Percentiles rank a stretch among this genome's conserved stretches.
These are phyloP conservation scores for Holothuria scabra DNA, from an alignment of 53 echinoderm and acorn worm genomes.

Conservation along the genomic window DNA sequence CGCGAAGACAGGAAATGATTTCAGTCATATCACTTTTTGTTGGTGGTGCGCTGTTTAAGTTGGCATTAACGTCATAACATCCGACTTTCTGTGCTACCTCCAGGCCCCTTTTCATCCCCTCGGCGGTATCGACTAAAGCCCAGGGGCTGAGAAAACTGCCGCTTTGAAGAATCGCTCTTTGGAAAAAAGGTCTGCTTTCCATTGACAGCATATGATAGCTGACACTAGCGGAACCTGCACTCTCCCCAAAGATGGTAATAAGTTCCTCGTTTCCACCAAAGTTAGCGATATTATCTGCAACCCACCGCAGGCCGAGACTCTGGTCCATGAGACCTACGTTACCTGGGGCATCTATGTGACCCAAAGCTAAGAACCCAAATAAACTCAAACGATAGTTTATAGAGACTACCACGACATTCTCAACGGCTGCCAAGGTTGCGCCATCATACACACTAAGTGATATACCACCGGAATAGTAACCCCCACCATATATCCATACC, in stretches of 20 bases:
- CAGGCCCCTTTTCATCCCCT: slow-evolving; percentile 61
- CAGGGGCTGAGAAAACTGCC: slow-evolving; percentile 83
- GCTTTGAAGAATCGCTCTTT: slow-evolving; percentile 85
- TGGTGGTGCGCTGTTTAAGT: slow-evolving; percentile 2
- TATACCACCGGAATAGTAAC: slow-evolving; percentile 77
- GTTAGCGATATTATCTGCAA: slow-evolving; percentile 79
- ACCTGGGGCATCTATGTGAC: slow-evolving; percentile 79
- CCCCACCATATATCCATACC: slow-evolving; percentile 98
- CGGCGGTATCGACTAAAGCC: slow-evolving; percentile 74
- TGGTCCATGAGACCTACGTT: slow-evolving; percentile 94
- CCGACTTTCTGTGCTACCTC: slow-evolving; percentile 61
- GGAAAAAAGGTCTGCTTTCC: slow-evolving; percentile 63
- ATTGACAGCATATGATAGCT: slow-evolving; percentile 79
- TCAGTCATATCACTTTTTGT: slow-evolving; percentile 16
- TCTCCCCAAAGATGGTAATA: slow-evolving; percentile 91
- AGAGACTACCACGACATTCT: slow-evolving; percentile 83
- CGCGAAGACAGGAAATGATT: slow-evolving; percentile 77
- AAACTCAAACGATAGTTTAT: slow-evolving; percentile 89
- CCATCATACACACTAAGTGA: slow-evolving; percentile 89
- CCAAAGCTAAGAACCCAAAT: slow-evolving; percentile 87
- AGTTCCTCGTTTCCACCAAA: slow-evolving; percentile 79
- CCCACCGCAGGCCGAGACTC: slow-evolving; percentile 77
- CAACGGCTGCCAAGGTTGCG: slow-evolving; percentile 72
- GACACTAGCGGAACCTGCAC: slow-evolving; percentile 87
- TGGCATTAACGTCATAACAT: slow-evolving; percentile 67